These are phyloP conservation scores for Atherix ibis DNA, from an alignment of 2,888 invertebrate genomes.

Conservation along the genomic window DNA sequence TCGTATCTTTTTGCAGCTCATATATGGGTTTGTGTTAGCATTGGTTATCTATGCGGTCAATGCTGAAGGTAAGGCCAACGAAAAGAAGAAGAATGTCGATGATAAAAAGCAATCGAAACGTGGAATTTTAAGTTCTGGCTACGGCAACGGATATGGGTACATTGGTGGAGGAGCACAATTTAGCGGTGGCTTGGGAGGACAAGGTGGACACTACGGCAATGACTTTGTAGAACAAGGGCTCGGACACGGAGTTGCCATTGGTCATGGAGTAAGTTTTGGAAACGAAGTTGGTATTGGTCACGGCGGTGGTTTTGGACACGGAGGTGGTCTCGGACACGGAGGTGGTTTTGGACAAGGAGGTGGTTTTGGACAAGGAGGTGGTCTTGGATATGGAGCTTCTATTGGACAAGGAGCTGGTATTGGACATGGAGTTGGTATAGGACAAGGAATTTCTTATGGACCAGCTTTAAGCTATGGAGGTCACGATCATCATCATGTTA, in stretches of 20 bases:
- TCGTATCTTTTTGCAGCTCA: slow-evolving; percentile 22
- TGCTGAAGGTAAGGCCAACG: slow-evolving; percentile 42
- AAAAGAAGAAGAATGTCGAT: slow-evolving; percentile 32
- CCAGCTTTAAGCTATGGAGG: slow-evolving; percentile 16
- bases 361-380: slow-evolving; percentile 32
- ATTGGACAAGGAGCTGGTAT: slow-evolving; percentile 19
- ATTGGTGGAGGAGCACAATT: too few species aligned
- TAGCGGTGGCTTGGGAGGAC: slow-evolving; percentile 13
- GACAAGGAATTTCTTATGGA: slow-evolving; percentile 13
- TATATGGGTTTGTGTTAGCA: slow-evolving; percentile 37
- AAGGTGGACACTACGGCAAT: too few species aligned
- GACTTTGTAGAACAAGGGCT: too few species aligned
- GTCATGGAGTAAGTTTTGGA: slow-evolving; percentile 20
- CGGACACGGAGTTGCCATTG: slow-evolving; percentile 19
- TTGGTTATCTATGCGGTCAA: slow-evolving; percentile 41
- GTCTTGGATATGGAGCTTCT: slow-evolving; percentile 20
- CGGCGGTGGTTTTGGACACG: slow-evolving; percentile 24
- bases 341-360: slow-evolving; percentile 23
- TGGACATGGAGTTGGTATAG: slow-evolving; percentile 31
- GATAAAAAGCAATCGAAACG: slow-evolving; percentile 67
- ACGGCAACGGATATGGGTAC: slow-evolving; percentile 28
- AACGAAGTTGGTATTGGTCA: slow-evolving; percentile 17
- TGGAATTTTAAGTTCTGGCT: slow-evolving; percentile 40
- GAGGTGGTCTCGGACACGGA: slow-evolving; percentile 16
- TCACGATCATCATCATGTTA: slow-evolving; percentile 38